A percentile compares a stretch with the other conserved stretches of the same genome.
phyloP scores from a whole-genome alignment of 2,113 vertebrate genomes.

The Ivindomyrus marchei region DNA sequence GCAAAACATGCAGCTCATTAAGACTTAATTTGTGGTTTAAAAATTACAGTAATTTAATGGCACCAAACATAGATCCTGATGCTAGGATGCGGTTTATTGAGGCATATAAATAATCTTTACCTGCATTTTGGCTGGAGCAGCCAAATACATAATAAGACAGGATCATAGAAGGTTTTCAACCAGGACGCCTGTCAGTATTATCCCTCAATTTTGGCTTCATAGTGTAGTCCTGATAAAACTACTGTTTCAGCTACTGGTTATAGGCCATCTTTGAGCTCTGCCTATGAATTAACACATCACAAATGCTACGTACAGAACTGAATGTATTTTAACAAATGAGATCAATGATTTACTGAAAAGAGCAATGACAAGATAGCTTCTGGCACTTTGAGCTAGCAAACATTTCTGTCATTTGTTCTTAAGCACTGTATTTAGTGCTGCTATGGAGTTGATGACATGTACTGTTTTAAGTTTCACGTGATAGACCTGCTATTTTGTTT shows the following conservation, averaged over 20 bases:
- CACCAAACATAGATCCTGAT: background rate
- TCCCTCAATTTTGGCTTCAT: background rate
- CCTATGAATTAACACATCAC: background rate
- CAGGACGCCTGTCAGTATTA: slow-evolving; percentile 43
- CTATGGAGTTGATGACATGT: background rate
- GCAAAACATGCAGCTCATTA: slow-evolving; percentile 12
- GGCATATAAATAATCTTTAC: slow-evolving; percentile 5
- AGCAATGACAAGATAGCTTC: background rate
- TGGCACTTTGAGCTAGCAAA: background rate
- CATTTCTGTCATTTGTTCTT: background rate
- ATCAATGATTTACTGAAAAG: background rate
- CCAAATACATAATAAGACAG: slow-evolving; percentile 26
- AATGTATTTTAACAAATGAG: background rate
- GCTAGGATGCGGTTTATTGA: background rate
- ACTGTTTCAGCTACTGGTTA: background rate
- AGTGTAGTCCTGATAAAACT: background rate
- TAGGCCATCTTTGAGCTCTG: background rate
- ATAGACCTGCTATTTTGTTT: background rate
- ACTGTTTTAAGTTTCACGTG: background rate
- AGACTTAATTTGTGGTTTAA: slow-evolving; percentile 17
- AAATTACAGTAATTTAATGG: slow-evolving; percentile 14
- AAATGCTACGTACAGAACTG: background rate
- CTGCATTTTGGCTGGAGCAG: slow-evolving; percentile 19
- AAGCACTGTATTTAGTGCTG: background rate
- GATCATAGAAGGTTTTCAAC: slow-evolving; percentile 50